Evolutionary conservation across 2,113 vertebrate genomes (phyloP), one percentile per base, ranked within the genome.

Genomic region (Stigmatopora argus): DNA sequence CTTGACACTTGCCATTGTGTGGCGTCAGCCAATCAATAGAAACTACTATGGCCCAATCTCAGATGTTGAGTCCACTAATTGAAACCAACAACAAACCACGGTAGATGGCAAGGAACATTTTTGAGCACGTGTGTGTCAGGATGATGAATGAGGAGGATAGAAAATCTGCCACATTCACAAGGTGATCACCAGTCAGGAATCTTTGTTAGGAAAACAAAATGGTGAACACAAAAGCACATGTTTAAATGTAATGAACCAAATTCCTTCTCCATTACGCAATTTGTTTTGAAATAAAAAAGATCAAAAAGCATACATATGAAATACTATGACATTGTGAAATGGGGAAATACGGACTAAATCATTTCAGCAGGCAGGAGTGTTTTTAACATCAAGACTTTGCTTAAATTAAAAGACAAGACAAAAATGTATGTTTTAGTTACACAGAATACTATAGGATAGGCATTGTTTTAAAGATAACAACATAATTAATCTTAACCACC

Each of bases 1-100:
- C 84, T 88, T 84, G 82, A 87, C 81, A 87, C 82, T 85, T 78
- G 3, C 73, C 73, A 82, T 83, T 87, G 63, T 83, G 80, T 71
- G 71, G 81, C 73, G 56, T 45, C 56, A 80, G 72, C 85, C 84
- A 85, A 87, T 87, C 84, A 84, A 88, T 85, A 80, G 72, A 72
- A 70, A 62, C 75, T 79, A 53, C 75, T 67, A 70, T 75, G 75
- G 71, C 69, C 83, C 52, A 15, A 70, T 85, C 84, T 88, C 87
- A 85, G 77, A 85, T 78, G 82, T 80, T 69, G 49, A 55, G 55
- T 67, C 72, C n/a, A 9, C 83, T 87, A 82, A 87, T 86, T 86
- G 85, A 88, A 83, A 81, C 53, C 67, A 84, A 80, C 75, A 81
- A 78, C 84, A 83, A 72, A 66, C 79, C 67, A 21, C 3, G 26